Base-by-base conservation (phyloP, 1,140 invertebrate genomes). In the Drosophila nannoptera region DNA sequence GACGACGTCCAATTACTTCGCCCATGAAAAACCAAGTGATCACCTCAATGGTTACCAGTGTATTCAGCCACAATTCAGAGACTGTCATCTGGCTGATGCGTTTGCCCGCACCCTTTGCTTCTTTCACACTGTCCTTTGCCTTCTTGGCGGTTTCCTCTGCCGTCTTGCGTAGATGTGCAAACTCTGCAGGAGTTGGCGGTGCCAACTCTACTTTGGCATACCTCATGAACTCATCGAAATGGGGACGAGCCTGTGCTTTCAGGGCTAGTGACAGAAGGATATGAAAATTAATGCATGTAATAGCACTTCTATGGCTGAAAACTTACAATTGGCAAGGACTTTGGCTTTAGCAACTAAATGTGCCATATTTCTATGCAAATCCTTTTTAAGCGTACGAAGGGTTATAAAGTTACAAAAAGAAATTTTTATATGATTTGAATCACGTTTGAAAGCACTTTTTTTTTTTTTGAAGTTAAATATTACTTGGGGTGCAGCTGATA, bases 1-100 rank as follows among this genome's bases (percentile, higher is more conserved):
- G 93, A 71, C 97, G 92, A 89, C 97, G 97, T 80, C 98, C 98
- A 91, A 99, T 98, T 83, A 95, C 96, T 93, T 99, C 98, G 75
- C 98, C 98, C 81, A 99, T 92, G 88, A 94, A 99, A 91, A 99
- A 99, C 97, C 97, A 99, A 89, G 95, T 96, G 29, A 93, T 87
- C 32, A 99, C 93, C 92, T 99, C 98, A 49, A 94, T 90, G 29
- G 92, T 93, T 1, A 99, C 93, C 7, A 99, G 89, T 0, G 95
- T 93, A 87, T 99, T 99, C 3, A 99, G 87, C 91, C 94, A 95
- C 5, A 95, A 97, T 90, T 99, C 96, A 90, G 92, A 93, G 4
- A 99, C 94, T 12, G 96, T 94, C 4, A 96, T 86, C 31, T 96
- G 90, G 88, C 94, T 95, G 91, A 95, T 97, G 52, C 92, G 91